Evolutionary conservation across 1,140 invertebrate species (phyloP), one percentile per base, ranked within the genome.

Genomic region (Drosophila punjabiensis): DNA sequence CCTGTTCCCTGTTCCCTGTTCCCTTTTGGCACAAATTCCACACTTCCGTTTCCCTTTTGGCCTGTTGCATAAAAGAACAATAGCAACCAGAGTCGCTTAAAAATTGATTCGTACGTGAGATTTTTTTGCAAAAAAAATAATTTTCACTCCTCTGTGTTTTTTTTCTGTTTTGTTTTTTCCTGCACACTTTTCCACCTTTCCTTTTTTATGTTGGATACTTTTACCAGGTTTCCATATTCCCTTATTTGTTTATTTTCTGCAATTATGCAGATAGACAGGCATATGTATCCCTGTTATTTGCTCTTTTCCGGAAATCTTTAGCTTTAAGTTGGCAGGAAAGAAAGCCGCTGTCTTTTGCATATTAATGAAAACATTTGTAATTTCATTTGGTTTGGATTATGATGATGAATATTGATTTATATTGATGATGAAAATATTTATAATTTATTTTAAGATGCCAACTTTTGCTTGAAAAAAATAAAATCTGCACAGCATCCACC

Each of bases 131-230:
- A 41, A 41, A 39, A 16, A 37, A 39, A 87, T 71, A 56, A 75
- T 83, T 83, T 74, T 76, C 70, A 33, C 43, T 47, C 47, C 6
- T 1, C 24, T 24, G 24, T 24, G 24, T n/a, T n/a, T n/a, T n/a
- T n/a, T n/a, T n/a, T n/a, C 77, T 88, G 84, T 88, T 88, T 85
- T 85, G 85, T 91, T 81, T 88, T 79, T 88, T 85, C 79, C 81
- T 90, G 78, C 35, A 52, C 41, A 55, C 58, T 79, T 80, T 80
- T 80, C 64, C 64, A 39, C 43, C 67, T 50, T 48, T 79, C 48
- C 41, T 77, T 65, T 76, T n/a, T 63, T 56, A n/a, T n/a, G n/a
- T 11, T 14, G 39, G 28, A 37, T 47, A 61, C 69, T 59, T 76
- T 74, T 55, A 64, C 43, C 37, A 35, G 37, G 16, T 63, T 39